Percentiles rank a stretch among this genome's conserved stretches.
Conservation (phyloP, 2,797 vertebrate genomes). For the Aldrovandia affinis region DNA sequence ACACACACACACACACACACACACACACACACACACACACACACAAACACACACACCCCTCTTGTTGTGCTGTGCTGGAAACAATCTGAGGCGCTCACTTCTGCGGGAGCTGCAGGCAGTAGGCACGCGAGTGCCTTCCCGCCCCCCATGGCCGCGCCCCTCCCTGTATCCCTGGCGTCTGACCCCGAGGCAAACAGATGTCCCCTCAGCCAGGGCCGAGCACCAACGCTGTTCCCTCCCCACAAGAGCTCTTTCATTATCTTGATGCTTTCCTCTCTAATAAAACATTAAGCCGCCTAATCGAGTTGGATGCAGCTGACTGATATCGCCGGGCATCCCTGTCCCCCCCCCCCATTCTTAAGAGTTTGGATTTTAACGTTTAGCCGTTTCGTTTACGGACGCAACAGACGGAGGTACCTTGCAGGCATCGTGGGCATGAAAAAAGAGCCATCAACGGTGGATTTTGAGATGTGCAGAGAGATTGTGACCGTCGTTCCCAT, state of each 20-base stretch:
- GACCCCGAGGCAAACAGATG: constrained; percentile 75
- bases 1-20: not conserved
- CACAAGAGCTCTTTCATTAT: constrained; percentile 60
- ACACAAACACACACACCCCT: constrained; percentile 30
- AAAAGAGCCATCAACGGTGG: not conserved
- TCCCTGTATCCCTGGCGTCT: constrained; percentile 34
- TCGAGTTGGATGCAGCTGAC: constrained; percentile 57
- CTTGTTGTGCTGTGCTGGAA: not conserved
- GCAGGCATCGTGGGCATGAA: not conserved
- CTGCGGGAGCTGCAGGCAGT: not conserved
- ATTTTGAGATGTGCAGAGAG: not conserved
- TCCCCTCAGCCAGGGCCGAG: constrained; percentile 58
- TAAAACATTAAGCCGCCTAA: constrained; percentile 61
- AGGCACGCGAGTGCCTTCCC: constrained; percentile 14
- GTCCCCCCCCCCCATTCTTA: not conserved
- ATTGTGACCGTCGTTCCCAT: not conserved
- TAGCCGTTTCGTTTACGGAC: constrained; percentile 8
- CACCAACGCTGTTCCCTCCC: constrained; percentile 47
- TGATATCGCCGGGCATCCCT: constrained; percentile 37
- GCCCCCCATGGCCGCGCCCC: not conserved
- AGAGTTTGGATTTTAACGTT: not conserved
- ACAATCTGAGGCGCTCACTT: not conserved
- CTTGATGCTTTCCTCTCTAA: constrained; percentile 50
- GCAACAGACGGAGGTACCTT: not conserved
- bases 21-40: constrained; percentile 23